These are phyloP conservation scores for Leptarthrus brevirostris DNA, from an alignment of 2,888 invertebrate genomes.

Conservation along the genomic window DNA sequence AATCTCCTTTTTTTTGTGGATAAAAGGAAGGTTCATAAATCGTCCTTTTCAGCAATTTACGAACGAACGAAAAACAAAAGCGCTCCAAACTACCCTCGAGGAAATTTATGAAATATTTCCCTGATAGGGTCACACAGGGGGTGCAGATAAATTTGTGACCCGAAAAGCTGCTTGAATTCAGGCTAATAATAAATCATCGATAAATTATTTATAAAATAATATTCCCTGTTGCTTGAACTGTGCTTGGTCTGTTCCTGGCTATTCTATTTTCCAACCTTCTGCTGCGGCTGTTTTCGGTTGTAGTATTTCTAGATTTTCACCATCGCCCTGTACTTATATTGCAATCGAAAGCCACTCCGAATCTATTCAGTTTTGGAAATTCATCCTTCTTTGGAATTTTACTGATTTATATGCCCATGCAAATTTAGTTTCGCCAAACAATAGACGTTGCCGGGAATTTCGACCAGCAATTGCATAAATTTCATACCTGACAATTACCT, in stretches of 20 bases:
- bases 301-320: background rate
- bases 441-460: conserved; percentile 17
- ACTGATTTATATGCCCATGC: conserved; percentile 35
- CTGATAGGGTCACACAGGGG: conserved; percentile 32
- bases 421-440: conserved; percentile 5
- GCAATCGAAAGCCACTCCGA: background rate
- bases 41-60: conserved; percentile 41
- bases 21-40: conserved; percentile 31
- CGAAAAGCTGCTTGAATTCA: conserved; percentile 39
- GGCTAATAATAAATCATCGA: conserved; percentile 45
- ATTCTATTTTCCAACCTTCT: too few species aligned
- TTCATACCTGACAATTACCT: background rate
- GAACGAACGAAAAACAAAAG: conserved; percentile 29
- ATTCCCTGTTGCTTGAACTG: conserved; percentile 26
- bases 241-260: too few species aligned
- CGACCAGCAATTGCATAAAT: conserved; percentile 28
- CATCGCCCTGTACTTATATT: background rate
- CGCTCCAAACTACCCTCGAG: conserved; percentile 11
- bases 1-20: background rate
- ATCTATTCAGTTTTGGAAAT: conserved; percentile 4
- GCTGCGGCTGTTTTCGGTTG: too few species aligned
- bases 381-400: conserved; percentile 30
- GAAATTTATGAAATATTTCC: conserved; percentile 36
- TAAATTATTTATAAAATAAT: conserved; percentile 46
- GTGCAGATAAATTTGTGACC: conserved; percentile 35